Conservation (phyloP, 2,888 invertebrate genomes). For the Latrodectus elegans region DNA sequence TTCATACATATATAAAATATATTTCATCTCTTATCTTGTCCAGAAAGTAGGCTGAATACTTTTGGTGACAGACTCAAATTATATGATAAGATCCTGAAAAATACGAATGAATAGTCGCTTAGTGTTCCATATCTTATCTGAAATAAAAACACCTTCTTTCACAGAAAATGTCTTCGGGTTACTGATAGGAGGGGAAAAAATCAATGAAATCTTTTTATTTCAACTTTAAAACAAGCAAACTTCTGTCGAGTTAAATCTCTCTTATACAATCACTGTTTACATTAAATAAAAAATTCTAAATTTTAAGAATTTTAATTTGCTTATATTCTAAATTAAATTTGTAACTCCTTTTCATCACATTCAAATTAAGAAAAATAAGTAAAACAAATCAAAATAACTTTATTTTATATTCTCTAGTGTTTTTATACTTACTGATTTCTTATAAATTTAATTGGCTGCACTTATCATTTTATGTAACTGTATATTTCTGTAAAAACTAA, state of each 20-base stretch:
- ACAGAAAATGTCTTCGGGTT: constrained; percentile 58
- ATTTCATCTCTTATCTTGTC: constrained; percentile 39
- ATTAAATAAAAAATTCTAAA: background rate
- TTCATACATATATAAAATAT: background rate
- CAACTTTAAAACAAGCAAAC: background rate
- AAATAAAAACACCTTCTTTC: constrained; percentile 38
- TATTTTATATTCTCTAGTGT: no score
- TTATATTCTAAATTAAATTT: no score
- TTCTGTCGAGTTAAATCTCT: background rate
- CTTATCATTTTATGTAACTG: no score
- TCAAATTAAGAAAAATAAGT: no score
- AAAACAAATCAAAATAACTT: no score
- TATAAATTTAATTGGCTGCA: no score
- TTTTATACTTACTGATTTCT: no score
- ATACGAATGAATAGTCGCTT: constrained; percentile 29
- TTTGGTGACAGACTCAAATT: constrained; percentile 31
- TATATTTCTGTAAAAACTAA: no score
- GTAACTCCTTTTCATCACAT: no score
- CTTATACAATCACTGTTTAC: background rate
- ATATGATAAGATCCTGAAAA: constrained; percentile 42
- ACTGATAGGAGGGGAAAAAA: constrained; percentile 34
- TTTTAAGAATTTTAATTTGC: background rate
- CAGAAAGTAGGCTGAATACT: constrained; percentile 12
- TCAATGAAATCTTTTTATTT: constrained; percentile 7
- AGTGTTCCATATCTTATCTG: constrained; percentile 36